A percentile compares a stretch with the other conserved stretches of the same genome.
Evolutionary conservation across 1,140 invertebrate genomes (phyloP).

Genomic region (Drosophila azteca): DNA sequence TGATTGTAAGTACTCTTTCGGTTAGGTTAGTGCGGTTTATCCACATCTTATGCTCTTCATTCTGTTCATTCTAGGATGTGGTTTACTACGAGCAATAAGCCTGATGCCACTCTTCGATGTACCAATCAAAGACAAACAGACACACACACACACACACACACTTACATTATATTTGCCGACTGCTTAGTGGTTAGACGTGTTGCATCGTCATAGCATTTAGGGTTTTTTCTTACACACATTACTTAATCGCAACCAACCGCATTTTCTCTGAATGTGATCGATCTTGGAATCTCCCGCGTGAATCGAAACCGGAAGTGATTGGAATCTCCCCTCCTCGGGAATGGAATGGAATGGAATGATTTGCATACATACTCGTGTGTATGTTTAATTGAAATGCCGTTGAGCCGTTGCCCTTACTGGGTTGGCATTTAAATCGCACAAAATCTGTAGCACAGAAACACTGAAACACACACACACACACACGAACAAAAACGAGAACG

Average conservation of each 20-base stretch:
- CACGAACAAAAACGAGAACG: constrained; percentile 34
- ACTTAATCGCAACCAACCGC: constrained; percentile 1
- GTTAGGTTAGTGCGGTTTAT: background rate
- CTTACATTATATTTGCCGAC: constrained; percentile 40
- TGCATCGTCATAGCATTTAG: constrained; percentile 38
- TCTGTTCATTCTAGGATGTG: constrained; percentile 46
- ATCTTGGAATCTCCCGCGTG: constrained; percentile 17
- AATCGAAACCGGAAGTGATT: background rate
- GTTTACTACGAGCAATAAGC: constrained; percentile 57
- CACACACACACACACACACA: constrained; percentile 8
- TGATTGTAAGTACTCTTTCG: constrained; percentile 51
- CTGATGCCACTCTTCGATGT: background rate
- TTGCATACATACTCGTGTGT: background rate
- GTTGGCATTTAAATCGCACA: constrained; percentile 65
- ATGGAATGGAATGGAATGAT: constrained; percentile 4
- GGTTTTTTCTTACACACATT: constrained; percentile 3
- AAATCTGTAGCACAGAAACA: constrained; percentile 18
- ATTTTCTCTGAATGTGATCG: constrained; percentile 25
- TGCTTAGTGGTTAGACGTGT: constrained; percentile 44
- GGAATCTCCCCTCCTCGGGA: constrained; percentile 31
- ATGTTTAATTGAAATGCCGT: constrained; percentile 3
- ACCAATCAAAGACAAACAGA: background rate
- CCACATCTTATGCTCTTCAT: background rate
- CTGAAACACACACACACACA: constrained; percentile 12
- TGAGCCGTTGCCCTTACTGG: constrained; percentile 12